Percentiles rank a stretch among this genome's conserved stretches.
Conservation (phyloP, 2,888 invertebrate species). For the Sarcophaga caerulescens region DNA sequence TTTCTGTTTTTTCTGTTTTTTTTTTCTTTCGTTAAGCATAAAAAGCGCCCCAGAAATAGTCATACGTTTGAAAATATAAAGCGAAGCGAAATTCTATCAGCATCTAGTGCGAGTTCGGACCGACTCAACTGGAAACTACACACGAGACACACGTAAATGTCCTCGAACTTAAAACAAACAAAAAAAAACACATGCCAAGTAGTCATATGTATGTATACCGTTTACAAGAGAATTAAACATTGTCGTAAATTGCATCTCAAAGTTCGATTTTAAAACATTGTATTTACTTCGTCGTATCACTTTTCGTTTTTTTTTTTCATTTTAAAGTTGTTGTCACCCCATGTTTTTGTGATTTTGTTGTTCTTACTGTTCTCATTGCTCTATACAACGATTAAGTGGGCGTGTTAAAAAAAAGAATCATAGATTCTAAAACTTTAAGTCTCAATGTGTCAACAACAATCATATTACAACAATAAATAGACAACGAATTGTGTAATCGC, state of each 20-base stretch:
- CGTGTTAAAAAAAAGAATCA: conserved; percentile 77
- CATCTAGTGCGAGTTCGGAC: background rate
- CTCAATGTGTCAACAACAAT: conserved; percentile 69
- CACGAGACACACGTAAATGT: conserved; percentile 60
- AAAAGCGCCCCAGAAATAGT: background rate
- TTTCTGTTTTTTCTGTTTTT: background rate
- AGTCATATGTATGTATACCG: conserved; percentile 17
- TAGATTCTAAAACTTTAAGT: conserved; percentile 73
- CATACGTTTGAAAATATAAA: background rate
- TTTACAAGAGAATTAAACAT: background rate
- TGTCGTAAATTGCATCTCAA: background rate
- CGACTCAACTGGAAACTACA: conserved; percentile 35
- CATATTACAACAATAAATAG: background rate
- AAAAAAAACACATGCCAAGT: conserved; percentile 33
- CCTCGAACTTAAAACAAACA: conserved; percentile 23
- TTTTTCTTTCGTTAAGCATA: conserved; percentile 7
- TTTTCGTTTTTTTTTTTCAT: conserved; percentile 18
- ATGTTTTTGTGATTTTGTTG: conserved; percentile 52
- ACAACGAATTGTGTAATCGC: background rate
- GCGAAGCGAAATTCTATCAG: conserved; percentile 46
- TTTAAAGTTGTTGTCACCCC: conserved; percentile 24
- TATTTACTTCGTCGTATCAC: background rate
- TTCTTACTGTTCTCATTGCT: background rate
- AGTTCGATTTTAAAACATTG: conserved; percentile 70
- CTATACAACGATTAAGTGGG: conserved; percentile 68